Base-by-base conservation (phyloP, 2,797 vertebrate genomes). In the Sorex maritimensis region DNA sequence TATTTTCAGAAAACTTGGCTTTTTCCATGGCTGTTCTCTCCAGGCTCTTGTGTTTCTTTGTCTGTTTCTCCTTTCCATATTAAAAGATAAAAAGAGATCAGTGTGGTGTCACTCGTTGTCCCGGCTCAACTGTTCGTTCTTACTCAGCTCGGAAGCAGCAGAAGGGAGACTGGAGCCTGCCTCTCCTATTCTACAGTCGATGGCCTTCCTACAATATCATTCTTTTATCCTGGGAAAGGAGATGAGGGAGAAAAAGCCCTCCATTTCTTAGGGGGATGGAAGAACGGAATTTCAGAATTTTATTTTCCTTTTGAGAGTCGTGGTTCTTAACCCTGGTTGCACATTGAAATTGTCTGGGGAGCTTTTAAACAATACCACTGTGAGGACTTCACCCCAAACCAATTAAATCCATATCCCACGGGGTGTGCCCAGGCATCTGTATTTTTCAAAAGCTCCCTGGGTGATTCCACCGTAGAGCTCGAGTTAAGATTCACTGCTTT, bases 361-460 rank as follows among this genome's bases (percentile, higher is more conserved):
- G 83, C 24, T 93, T 89, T 87, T 77, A 95, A 93, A 73, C 58
- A 49, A 65, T 82, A 79, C 85, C 74, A 85, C 88, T 74, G 52
- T 81, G 28, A 23, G 86, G 41, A 77, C 72, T 89, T 95, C 49
- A 93, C 89, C 92, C 92, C 65, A 72, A 93, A 83, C 84, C 87
- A 92, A 90, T 95, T 91, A 96, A 94, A 79, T 67, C 55, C 34
- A 82, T 65, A 71, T 86, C 88, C 87, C 92, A 23, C 1, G 23
- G 81, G 89, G 23, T 46, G 38, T 26, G 28, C 67, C 91, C 69
- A 55, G 68, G 84, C 86, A 92, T 89, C 86, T 38, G 94, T 71
- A 94, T 85, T 68, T 84, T 89, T 92, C 84, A 80, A 89, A 82
- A 81, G 89, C 67, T 80, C 91, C 91, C 92, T 58, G 12, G 77